Percentiles rank a stretch among this genome's conserved stretches.
These are phyloP conservation scores for Philereme vetulata DNA, from an alignment of 2,888 invertebrate species.

Conservation along the genomic window DNA sequence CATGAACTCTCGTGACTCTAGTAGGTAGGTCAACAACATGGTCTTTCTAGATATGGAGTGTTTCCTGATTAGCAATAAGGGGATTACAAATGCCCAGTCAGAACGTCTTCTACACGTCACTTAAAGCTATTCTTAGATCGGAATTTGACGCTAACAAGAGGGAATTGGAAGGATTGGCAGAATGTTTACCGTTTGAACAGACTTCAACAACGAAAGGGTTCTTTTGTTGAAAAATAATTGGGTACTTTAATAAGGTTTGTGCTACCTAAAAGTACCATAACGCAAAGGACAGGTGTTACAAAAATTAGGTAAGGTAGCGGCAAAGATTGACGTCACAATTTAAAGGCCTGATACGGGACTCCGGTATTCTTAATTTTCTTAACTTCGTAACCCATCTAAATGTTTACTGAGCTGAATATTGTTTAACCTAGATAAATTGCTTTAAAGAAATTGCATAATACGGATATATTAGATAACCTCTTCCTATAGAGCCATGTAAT, in stretches of 20 bases:
- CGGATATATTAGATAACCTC: not conserved
- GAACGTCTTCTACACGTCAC: conserved; percentile 17
- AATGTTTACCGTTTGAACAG: not conserved
- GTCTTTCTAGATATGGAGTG: not conserved
- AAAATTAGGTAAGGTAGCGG: no score
- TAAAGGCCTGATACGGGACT: no score
- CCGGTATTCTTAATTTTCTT: no score
- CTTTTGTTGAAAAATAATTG: no score
- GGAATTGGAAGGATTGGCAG: conserved; percentile 1
- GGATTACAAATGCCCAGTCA: conserved; percentile 11
- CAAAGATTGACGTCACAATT: no score
- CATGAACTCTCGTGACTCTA: not conserved
- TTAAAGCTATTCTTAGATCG: conserved; percentile 22
- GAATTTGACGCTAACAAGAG: conserved; percentile 9
- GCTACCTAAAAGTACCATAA: no score
- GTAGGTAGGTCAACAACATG: conserved; percentile 5
- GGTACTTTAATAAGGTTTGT: no score
- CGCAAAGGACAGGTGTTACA: no score
- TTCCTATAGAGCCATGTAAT: not conserved
- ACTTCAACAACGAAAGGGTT: no score
- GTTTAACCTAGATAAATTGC: no score
- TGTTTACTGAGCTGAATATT: no score
- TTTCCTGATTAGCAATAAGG: conserved; percentile 15
- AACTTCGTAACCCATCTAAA: no score
- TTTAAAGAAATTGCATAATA: not conserved